Conservation (phyloP, 2,113 vertebrate species). For the Arvicanthis niloticus region DNA sequence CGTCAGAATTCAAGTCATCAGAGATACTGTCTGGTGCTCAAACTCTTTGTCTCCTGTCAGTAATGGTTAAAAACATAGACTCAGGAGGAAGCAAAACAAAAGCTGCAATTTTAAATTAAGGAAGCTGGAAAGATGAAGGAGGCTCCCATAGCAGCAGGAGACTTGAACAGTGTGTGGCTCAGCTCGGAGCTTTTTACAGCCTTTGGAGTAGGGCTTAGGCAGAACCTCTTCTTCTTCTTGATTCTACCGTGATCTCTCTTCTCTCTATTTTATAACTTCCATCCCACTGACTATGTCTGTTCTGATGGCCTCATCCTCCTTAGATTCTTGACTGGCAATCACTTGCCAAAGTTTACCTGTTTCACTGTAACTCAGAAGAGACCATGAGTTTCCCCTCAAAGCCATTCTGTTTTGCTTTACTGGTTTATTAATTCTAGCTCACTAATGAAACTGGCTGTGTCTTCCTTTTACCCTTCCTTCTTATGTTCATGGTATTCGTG, state of each 20-base stretch:
- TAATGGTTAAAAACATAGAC: background rate
- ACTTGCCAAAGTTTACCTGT: background rate
- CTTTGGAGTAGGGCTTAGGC: background rate
- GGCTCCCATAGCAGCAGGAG: background rate
- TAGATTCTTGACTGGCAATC: background rate
- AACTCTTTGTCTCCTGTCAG: background rate
- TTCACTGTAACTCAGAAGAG: background rate
- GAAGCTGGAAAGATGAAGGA: background rate
- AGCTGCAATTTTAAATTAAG: background rate
- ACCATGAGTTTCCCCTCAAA: background rate
- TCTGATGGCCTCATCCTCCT: background rate
- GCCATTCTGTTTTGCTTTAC: background rate
- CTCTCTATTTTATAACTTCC: background rate
- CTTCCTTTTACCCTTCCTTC: constrained; percentile 2
- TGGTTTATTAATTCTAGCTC: background rate
- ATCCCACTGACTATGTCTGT: background rate
- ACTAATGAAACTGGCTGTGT: background rate
- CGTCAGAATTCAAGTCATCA: background rate
- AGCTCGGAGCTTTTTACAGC: background rate
- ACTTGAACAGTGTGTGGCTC: background rate
- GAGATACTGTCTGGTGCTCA: background rate
- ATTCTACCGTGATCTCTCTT: background rate
- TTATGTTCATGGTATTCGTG: background rate
- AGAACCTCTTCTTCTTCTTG: background rate
- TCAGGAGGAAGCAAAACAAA: background rate